Evolutionary conservation across 1,140 invertebrate genomes (phyloP).

Genomic region (Bombus superbus): DNA sequence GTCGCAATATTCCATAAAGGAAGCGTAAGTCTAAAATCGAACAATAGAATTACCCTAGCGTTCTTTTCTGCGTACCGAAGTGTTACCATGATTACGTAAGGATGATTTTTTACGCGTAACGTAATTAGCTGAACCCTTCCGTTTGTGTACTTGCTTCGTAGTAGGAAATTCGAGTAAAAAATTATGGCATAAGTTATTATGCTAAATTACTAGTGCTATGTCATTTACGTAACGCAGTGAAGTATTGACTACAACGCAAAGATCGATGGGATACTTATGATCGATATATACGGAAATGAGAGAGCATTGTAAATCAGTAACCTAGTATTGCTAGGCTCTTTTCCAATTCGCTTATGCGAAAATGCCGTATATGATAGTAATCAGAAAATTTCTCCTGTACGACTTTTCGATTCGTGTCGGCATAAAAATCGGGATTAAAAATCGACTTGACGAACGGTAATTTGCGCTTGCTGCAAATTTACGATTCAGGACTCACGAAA

Average conservation of each 20-base stretch:
- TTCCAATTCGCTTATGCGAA: neutral
- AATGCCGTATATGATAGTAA: neutral
- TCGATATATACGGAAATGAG: conserved; percentile 1
- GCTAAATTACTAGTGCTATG: conserved; percentile 25
- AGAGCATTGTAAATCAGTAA: too few species aligned
- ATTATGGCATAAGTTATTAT: conserved; percentile 30
- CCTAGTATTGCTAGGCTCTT: too few species aligned
- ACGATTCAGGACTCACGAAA: neutral
- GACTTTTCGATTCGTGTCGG: neutral
- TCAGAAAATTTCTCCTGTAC: neutral
- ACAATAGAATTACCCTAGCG: neutral
- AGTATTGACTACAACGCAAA: neutral
- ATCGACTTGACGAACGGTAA: neutral
- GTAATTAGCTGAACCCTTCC: neutral
- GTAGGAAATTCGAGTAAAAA: neutral
- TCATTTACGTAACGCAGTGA: conserved; percentile 28
- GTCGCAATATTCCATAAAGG: neutral
- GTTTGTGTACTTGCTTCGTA: too few species aligned
- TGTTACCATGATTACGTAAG: neutral
- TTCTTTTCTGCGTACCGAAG: neutral
- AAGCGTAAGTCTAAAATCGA: neutral
- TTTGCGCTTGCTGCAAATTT: too few species aligned
- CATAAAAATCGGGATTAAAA: neutral
- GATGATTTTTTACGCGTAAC: neutral
- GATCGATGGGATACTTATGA: conserved; percentile 11